Evolutionary conservation across 2,797 vertebrate genomes (phyloP), one percentile per base, ranked within the genome.

Genomic region (Trichosurus vulpecula): DNA sequence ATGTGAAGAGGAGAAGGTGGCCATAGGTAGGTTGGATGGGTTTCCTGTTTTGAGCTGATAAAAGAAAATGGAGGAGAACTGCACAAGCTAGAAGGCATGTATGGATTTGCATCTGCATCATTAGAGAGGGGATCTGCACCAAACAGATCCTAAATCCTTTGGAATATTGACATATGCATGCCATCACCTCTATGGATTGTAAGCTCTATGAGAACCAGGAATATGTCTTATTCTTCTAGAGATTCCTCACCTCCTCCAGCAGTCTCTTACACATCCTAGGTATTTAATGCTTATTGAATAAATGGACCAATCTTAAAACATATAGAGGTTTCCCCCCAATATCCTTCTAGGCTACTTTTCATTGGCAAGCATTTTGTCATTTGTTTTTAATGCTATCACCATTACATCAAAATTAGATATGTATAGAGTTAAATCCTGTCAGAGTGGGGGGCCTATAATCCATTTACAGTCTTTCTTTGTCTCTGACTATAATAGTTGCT

Each of bases 401-500:
- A 58, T 94, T 95, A 4, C 57, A 66, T 97, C 0, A 97, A 94
- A 97, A 96, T 96, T 96, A 98, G 94, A 96, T 95, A 41, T 94
- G 89, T 94, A 92, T 58, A 94, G 54, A 93, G 66, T 74, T 74
- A 91, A 96, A 91, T 95, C 96, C 29, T 93, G 41, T 95, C 90
- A 97, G 55, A 97, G 92, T 91, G 31, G 54, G 93, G 92, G 96
- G 92, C 27, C 54, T 96, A 57, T 90, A 97, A 95, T 96, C 90
- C 58, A 87, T 87, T 96, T 90, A 54, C 14, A 93, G 74, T 52
- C 91, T 89, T 35, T 89, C 96, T 98, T 97, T 97, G 90, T 97
- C 94, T 97, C 97, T 92, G 95, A 58, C 91, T 96, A 90, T 97
- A 97, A 95, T 95, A 53, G 4, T 96, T 92, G 52, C 91, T 98